Percentiles rank a stretch among this genome's conserved stretches.
phyloP scores from a whole-genome alignment of 2,888 invertebrate species.

The Pterobdella sp. region DNA sequence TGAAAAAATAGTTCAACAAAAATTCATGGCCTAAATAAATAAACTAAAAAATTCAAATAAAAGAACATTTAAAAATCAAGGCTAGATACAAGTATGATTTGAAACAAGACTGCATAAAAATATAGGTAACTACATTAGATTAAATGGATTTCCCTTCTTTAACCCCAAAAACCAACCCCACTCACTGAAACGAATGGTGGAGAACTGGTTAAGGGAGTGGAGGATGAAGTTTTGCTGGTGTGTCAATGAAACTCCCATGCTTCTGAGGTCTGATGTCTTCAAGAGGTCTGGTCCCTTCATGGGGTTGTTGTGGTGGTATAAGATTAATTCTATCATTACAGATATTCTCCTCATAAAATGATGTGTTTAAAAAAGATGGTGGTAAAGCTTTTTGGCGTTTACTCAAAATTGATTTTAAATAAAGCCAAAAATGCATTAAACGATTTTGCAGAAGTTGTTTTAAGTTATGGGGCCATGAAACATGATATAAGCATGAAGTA shows the following conservation, averaged over 20 bases:
- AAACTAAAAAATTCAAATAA: neutral
- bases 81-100: constrained; percentile 15
- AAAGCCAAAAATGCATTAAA: no score
- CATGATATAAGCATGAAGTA: no score
- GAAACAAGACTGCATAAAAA: no score
- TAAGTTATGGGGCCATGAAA: no score
- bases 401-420: no score
- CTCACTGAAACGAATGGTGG: constrained; percentile 9
- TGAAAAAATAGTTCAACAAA: no score
- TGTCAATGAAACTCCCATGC: neutral
- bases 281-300: neutral
- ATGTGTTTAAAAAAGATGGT: neutral
- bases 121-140: no score
- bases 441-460: no score
- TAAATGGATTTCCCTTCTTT: no score
- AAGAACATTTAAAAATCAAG: constrained; percentile 4
- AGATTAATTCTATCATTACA: neutral
- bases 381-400: no score
- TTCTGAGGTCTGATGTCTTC: neutral
- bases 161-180: neutral
- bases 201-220: neutral
- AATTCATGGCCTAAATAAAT: no score
- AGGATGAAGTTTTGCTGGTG: neutral
- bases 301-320: neutral
- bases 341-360: neutral